phyloP scores from a whole-genome alignment of 2,888 invertebrate genomes.

The Heteromyza rotundicornis region DNA sequence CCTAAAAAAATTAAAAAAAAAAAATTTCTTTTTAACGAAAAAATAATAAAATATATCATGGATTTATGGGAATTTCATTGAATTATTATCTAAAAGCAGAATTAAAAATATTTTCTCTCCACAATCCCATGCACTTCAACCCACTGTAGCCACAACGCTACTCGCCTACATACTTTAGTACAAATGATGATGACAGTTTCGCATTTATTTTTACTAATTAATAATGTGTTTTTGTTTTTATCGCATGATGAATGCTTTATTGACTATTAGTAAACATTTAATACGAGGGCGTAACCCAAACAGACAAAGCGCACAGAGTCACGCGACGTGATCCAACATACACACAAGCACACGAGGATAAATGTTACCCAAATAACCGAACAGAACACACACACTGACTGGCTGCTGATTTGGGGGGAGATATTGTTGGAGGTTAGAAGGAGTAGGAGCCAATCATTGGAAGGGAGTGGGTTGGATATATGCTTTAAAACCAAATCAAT shows the following conservation, averaged over 20 bases:
- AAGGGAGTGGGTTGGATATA: neutral
- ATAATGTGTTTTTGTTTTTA: constrained; percentile 40
- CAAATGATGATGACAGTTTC: constrained; percentile 48
- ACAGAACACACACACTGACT: constrained; percentile 33
- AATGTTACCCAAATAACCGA: constrained; percentile 13
- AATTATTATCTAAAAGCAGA: no score
- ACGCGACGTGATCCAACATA: constrained; percentile 14
- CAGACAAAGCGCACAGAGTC: constrained; percentile 23
- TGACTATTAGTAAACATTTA: constrained; percentile 53
- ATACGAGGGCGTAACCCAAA: constrained; percentile 29
- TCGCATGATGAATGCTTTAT: constrained; percentile 44
- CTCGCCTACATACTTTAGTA: neutral
- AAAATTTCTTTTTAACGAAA: no score
- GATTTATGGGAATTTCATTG: no score
- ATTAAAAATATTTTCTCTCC: no score
- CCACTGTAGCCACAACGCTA: no score
- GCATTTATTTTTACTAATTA: constrained; percentile 53
- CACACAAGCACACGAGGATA: constrained; percentile 21
- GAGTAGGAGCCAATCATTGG: neutral
- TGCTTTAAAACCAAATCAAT: constrained; percentile 49
- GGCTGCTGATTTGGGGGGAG: neutral
- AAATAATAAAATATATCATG: no score
- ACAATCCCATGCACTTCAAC: no score
- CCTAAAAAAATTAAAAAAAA: no score
- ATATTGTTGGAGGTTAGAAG: neutral